Conservation (phyloP, 2,113 vertebrate genomes). For the Dissostichus mawsoni region DNA sequence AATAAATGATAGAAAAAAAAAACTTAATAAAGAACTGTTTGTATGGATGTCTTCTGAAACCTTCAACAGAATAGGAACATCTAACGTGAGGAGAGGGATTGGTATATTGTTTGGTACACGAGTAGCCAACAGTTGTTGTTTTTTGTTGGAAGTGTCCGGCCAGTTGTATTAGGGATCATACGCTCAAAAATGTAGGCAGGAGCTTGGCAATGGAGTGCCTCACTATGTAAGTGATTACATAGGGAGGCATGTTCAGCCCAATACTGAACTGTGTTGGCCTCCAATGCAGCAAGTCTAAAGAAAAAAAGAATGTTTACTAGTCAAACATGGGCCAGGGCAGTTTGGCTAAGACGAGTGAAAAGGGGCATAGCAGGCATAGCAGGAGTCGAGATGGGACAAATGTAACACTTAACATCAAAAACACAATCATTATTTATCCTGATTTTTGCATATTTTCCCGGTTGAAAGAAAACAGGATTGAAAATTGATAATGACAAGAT, state of each 20-base stretch:
- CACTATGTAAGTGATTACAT: not conserved
- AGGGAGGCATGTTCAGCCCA: not conserved
- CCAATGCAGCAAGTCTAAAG: not conserved
- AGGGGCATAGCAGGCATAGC: not conserved
- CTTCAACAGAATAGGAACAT: too few relatives aligned
- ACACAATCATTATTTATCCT: not conserved
- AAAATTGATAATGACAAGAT: not conserved
- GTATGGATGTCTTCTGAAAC: too few relatives aligned
- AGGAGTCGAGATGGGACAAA: not conserved
- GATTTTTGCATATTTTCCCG: not conserved
- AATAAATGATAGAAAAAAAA: too few relatives aligned
- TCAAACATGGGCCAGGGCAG: not conserved
- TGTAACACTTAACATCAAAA: not conserved
- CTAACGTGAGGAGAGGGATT: not conserved
- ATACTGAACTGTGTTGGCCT: not conserved
- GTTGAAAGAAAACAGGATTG: not conserved
- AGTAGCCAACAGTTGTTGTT: not conserved
- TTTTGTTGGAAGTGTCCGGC: not conserved
- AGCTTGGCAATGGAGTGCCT: not conserved
- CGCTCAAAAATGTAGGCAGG: not conserved
- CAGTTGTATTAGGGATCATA: too few relatives aligned
- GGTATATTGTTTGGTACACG: not conserved
- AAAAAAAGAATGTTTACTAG: not conserved
- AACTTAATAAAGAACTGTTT: too few relatives aligned
- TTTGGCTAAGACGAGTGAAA: not conserved